Conservation (phyloP, 92 coral and sea anemone genomes). For the Blastomussa wellsi region DNA sequence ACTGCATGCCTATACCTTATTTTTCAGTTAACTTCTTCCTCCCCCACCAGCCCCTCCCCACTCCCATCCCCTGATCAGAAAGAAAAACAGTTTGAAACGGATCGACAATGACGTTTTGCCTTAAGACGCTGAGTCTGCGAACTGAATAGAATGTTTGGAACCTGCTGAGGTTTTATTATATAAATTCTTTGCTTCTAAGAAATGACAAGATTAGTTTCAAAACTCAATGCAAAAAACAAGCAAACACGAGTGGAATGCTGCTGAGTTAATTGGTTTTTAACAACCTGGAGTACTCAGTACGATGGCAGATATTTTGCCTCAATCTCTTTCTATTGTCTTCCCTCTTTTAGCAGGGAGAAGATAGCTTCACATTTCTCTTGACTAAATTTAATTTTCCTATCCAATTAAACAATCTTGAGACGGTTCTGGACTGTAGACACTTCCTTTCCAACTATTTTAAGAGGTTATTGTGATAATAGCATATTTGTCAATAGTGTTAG, state of each 20-base stretch:
- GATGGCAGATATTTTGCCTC: not conserved
- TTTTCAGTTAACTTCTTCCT: too few relatives aligned
- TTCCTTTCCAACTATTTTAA: not conserved
- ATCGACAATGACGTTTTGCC: not conserved
- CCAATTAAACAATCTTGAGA: not conserved
- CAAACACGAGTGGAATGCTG: not conserved
- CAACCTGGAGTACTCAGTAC: not conserved
- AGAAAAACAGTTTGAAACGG: not conserved
- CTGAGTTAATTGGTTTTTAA: constrained; percentile 9
- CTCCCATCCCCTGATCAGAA: not conserved
- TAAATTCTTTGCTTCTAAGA: not conserved
- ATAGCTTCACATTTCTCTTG: not conserved
- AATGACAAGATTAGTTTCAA: not conserved
- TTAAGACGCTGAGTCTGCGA: not conserved
- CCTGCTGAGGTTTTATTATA: not conserved
- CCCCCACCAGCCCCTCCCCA: not conserved
- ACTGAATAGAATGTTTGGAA: too few relatives aligned
- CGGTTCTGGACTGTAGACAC: not conserved
- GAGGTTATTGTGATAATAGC: not conserved
- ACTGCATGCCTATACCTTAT: not conserved
- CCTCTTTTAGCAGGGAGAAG: not conserved
- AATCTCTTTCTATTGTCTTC: not conserved
- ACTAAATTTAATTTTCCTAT: not conserved
- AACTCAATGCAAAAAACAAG: not conserved
- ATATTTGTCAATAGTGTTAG: not conserved